A percentile compares a stretch with the other conserved stretches of the same genome.
Conservation (phyloP, 2,797 vertebrate genomes). For the Lophius americanus region DNA sequence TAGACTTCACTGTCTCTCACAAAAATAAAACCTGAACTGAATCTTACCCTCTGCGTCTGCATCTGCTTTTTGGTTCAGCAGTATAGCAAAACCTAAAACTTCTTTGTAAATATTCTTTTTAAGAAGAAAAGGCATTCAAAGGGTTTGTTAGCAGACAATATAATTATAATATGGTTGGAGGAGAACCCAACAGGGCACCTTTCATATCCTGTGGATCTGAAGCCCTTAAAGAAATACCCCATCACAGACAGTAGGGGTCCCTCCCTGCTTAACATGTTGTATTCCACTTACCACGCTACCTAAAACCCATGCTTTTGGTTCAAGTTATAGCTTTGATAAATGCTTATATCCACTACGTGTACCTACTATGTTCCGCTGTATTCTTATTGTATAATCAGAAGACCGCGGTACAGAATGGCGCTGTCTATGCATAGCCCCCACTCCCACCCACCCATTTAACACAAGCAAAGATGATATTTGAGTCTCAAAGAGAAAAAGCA, state of each 20-base stretch:
- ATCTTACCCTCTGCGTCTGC: no score
- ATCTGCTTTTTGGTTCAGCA: no score
- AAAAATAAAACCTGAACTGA: no score
- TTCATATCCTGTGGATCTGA: background rate
- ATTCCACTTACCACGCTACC: background rate
- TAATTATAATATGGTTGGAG: background rate
- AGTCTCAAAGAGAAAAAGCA: background rate
- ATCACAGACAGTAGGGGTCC: conserved; percentile 69
- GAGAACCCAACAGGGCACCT: background rate
- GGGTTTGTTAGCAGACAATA: background rate
- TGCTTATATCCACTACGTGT: background rate
- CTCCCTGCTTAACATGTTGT: conserved; percentile 40
- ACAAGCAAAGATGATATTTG: background rate
- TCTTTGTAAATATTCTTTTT: background rate
- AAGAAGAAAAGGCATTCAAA: background rate
- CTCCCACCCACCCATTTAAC: background rate
- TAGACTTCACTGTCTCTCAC: no score
- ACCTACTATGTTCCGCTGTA: background rate
- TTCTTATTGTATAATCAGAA: background rate
- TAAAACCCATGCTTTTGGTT: background rate
- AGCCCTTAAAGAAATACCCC: conserved; percentile 35
- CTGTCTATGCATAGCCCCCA: background rate
- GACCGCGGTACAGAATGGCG: background rate
- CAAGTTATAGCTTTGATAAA: background rate
- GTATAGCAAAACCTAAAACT: background rate